These are phyloP conservation scores for Phenacoccus solenopsis DNA, from an alignment of 1,140 invertebrate species.

Conservation along the genomic window DNA sequence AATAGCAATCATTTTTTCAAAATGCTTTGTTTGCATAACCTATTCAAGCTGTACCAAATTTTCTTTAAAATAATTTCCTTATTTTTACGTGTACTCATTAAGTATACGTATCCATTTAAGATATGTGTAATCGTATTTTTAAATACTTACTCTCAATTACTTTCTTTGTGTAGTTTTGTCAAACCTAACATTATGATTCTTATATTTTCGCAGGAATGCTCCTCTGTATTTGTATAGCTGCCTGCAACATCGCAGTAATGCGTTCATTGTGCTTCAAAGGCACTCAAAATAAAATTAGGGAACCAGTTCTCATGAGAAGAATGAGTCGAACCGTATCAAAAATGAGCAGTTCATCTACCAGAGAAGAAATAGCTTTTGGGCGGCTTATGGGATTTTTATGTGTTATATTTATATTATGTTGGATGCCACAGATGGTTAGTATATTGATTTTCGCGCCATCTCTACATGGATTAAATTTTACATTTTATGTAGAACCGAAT, in stretches of 20 bases:
- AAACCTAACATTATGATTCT: background rate
- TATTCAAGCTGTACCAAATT: too few relatives aligned
- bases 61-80: too few relatives aligned
- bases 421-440: conserved; percentile 75
- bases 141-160: too few relatives aligned
- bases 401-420: conserved; percentile 66
- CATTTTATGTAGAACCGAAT: too few relatives aligned
- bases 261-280: conserved; percentile 39
- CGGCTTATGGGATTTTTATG: conserved; percentile 68
- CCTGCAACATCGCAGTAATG: conserved; percentile 69
- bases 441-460: too few relatives aligned
- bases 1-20: too few relatives aligned
- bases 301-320: conserved; percentile 25
- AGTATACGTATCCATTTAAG: too few relatives aligned
- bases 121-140: too few relatives aligned
- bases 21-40: too few relatives aligned
- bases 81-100: too few relatives aligned
- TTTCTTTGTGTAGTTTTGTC: too few relatives aligned
- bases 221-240: conserved; percentile 60
- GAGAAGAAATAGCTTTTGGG: conserved; percentile 69
- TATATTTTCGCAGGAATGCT: conserved; percentile 44
- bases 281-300: background rate
- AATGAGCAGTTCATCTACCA: conserved; percentile 38
- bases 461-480: too few relatives aligned
- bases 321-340: conserved; percentile 27